A percentile compares a stretch with the other conserved stretches of the same genome.
phyloP scores from a whole-genome alignment of 2,888 invertebrate genomes.

The Scaptomyza polygonia region DNA sequence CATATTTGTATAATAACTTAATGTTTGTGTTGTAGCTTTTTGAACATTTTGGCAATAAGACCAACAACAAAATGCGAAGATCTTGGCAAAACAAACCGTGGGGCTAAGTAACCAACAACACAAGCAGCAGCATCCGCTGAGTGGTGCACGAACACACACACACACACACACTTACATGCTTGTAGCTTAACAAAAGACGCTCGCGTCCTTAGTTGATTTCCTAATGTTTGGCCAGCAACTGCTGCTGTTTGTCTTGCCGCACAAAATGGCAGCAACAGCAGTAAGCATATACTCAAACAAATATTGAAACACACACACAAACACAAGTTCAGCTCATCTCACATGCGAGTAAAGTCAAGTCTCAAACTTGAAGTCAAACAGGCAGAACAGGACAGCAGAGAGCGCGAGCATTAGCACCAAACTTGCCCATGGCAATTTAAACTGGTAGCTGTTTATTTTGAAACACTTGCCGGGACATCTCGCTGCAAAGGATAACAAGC shows the following conservation, averaged over 20 bases:
- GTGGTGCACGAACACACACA: conserved; percentile 26
- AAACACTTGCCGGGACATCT: conserved; percentile 76
- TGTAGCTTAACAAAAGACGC: conserved; percentile 71
- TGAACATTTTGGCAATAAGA: conserved; percentile 51
- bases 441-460: conserved; percentile 78
- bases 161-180: conserved; percentile 1
- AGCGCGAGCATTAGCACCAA: conserved; percentile 48
- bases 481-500: conserved; percentile 17
- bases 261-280: conserved; percentile 65
- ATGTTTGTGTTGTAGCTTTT: conserved; percentile 78
- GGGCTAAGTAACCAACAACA: conserved; percentile 42
- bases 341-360: conserved; percentile 47
- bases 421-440: conserved; percentile 75
- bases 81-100: conserved; percentile 52
- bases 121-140: conserved; percentile 14
- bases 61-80: conserved; percentile 39
- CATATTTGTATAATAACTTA: conserved; percentile 79
- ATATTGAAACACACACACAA: conserved; percentile 19
- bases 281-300: conserved; percentile 40
- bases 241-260: conserved; percentile 70
- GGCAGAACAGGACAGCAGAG: conserved; percentile 16
- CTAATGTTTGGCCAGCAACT: conserved; percentile 72
- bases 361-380: conserved; percentile 55
- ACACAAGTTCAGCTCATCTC: conserved; percentile 28
- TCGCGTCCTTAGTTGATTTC: conserved; percentile 80